Base-by-base conservation (phyloP, 2,888 invertebrate genomes). In the Mesorhabditis spiculigera region DNA sequence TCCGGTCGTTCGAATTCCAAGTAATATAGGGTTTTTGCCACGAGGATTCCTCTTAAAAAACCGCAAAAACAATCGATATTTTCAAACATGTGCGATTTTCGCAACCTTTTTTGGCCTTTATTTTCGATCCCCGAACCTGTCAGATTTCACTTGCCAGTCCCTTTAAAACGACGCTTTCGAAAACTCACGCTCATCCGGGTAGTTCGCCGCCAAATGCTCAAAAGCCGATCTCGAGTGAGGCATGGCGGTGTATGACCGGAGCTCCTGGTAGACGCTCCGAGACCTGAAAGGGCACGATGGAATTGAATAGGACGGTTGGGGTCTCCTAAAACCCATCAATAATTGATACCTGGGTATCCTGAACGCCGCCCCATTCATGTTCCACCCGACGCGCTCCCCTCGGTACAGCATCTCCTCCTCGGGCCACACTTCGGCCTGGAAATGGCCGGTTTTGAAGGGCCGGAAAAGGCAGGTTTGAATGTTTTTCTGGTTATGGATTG, bases 221-320 rank as follows among this genome's bases (percentile, higher is more conserved):
- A 50, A 50, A 50, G 58, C 8, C 1, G 58, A 50, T 50, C n/a
- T 50, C 1, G 58, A 50, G 3, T 50, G 58, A 3, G 58, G 58
- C 8, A 50, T 50, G 10, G 58, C 8, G 58, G 58, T n/a, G 58
- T 13, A 50, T 1, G 58, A 13, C 58, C 10, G n/a, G 3, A 50
- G 58, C 58, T 50, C 58, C n/a, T 50, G 10, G 58, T 50, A 50
- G 58, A 50, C 58, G 58, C 58, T 50, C n/a, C n/a, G 58, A 50
- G 58, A 50, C n/a, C 58, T 50, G 8, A n/a, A 50, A 50, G n/a
- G 8, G 10, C 28, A 28, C 28, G 28, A n/a, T 13, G 58, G 58
- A 50, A 13, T 50, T 50, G 8, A n/a, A 50, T 10, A 50, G 58
- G 58, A 50, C 28, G 28, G 28, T 28, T 28, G 28, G 28, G 28